Percentiles rank a stretch among this genome's conserved stretches.
Conservation (phyloP, 2,888 invertebrate genomes). For the Drosophila anceps region DNA sequence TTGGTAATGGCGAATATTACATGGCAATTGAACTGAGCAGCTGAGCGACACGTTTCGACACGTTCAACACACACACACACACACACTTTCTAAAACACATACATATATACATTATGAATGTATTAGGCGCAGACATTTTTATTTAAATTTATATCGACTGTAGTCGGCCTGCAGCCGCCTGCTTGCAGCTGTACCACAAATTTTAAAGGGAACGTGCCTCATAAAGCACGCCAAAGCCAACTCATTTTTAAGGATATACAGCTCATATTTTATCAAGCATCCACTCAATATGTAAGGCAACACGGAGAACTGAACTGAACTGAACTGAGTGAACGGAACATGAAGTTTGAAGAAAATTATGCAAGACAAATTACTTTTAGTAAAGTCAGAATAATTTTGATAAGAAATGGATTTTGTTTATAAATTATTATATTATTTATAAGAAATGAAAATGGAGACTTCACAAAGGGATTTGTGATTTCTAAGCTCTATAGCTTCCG, state of each 20-base stretch:
- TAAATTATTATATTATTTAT: neutral
- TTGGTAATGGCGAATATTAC: constrained; percentile 53
- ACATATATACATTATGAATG: neutral
- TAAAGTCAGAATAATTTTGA: neutral
- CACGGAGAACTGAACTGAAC: neutral
- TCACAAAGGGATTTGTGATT: no score
- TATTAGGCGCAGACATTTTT: constrained; percentile 5
- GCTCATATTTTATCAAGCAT: constrained; percentile 7
- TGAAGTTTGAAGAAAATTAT: neutral
- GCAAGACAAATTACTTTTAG: neutral
- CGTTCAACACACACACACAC: neutral
- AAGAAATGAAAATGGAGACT: neutral
- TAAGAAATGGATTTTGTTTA: neutral
- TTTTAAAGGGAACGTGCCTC: neutral
- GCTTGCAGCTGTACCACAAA: constrained; percentile 21
- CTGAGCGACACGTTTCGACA: constrained; percentile 27
- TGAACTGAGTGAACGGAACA: neutral
- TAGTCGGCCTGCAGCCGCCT: constrained; percentile 24
- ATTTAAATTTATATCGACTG: constrained; percentile 1
- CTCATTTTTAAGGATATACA: neutral
- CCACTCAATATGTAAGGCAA: neutral
- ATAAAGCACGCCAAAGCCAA: neutral
- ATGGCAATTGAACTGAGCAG: constrained; percentile 28
- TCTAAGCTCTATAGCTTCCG: no score
- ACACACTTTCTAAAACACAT: neutral